Conservation (phyloP, 2,113 vertebrate species). For the Steatornis caripensis region DNA sequence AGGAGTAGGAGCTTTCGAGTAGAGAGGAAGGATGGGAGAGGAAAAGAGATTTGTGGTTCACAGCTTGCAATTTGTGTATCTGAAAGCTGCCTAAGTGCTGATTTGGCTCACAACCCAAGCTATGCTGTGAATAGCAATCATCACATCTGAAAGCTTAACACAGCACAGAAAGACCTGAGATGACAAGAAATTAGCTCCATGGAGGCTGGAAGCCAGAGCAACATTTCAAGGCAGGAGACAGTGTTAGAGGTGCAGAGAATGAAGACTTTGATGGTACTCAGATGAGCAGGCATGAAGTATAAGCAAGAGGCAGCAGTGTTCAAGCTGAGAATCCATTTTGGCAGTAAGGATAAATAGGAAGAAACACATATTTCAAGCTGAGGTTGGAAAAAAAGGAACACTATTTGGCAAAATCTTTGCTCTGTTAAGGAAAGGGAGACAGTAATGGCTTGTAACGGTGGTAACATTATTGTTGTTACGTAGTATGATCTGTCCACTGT, state of each 20-base stretch:
- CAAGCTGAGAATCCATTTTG: background rate
- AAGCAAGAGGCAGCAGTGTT: background rate
- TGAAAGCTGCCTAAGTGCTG: constrained; percentile 3
- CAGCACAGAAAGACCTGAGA: background rate
- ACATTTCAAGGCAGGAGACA: background rate
- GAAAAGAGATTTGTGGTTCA: background rate
- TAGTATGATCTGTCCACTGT: background rate
- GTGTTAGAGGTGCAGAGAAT: background rate
- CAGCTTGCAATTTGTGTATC: background rate
- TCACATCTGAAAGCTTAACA: background rate
- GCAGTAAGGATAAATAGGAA: background rate
- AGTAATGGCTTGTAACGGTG: background rate
- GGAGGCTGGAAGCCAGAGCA: background rate
- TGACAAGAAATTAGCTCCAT: background rate
- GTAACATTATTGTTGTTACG: background rate
- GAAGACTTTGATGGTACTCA: background rate
- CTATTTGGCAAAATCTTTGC: background rate
- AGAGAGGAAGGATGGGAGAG: background rate
- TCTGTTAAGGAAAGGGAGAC: background rate
- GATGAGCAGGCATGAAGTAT: background rate
- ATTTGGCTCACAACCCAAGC: background rate
- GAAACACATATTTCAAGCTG: background rate
- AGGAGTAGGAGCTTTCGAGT: background rate
- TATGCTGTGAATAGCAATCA: background rate
- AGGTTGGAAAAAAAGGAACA: background rate